These are phyloP conservation scores for Chloroclystis v-ata DNA, from an alignment of 2,888 invertebrate species.

Conservation along the genomic window DNA sequence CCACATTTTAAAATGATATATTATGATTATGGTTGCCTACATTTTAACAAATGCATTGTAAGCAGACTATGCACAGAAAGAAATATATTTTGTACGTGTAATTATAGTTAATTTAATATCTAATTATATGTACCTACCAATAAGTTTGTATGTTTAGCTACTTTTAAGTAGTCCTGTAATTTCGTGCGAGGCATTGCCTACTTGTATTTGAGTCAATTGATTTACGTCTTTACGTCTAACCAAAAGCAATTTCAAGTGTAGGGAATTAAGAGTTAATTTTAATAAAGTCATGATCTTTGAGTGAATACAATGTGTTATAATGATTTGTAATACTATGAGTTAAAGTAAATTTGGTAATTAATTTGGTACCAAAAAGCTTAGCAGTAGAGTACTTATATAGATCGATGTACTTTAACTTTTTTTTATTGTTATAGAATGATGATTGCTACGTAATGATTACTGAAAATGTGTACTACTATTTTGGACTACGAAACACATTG, in stretches of 20 bases:
- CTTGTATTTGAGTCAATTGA: slow-evolving; percentile 64
- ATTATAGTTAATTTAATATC: slow-evolving; percentile 61
- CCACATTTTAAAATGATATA: slow-evolving; percentile 36
- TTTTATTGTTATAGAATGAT: not conserved
- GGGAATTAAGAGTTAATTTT: slow-evolving; percentile 52
- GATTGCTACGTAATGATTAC: not conserved
- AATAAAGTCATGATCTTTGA: slow-evolving; percentile 38
- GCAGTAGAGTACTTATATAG: slow-evolving; percentile 36
- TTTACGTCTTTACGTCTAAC: slow-evolving; percentile 44
- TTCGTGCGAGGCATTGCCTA: slow-evolving; percentile 40
- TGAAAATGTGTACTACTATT: no score
- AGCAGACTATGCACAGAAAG: slow-evolving; percentile 53
- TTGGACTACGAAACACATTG: no score
- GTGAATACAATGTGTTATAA: slow-evolving; percentile 25
- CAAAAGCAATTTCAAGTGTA: slow-evolving; percentile 65
- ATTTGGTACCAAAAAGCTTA: slow-evolving; percentile 46
- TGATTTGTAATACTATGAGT: slow-evolving; percentile 16
- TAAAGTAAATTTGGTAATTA: slow-evolving; percentile 34
- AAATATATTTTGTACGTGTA: slow-evolving; percentile 63
- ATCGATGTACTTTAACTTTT: slow-evolving; percentile 17
- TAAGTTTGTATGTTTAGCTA: slow-evolving; percentile 59
- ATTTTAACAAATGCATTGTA: slow-evolving; percentile 22
- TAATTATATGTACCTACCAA: slow-evolving; percentile 47
- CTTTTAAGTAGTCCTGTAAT: slow-evolving; percentile 42
- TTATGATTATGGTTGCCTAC: slow-evolving; percentile 26